Evolutionary conservation across 1,140 invertebrate genomes (phyloP).

Genomic region (Drosophila tropicalis): DNA sequence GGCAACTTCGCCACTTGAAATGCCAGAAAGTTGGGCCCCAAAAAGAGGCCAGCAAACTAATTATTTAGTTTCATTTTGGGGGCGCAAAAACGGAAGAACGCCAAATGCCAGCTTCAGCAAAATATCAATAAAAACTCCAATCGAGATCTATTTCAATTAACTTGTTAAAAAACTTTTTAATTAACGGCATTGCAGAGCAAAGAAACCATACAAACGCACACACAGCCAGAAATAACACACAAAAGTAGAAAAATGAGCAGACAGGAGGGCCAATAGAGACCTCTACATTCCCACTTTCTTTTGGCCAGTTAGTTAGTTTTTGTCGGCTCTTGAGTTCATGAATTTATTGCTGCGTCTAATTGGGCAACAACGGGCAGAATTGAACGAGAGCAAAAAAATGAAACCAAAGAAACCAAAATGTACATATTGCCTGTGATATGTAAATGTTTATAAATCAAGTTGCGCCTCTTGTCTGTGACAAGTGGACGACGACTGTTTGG

Average conservation of each 20-base stretch:
- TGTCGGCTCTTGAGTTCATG: constrained; percentile 20
- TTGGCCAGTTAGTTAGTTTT: constrained; percentile 33
- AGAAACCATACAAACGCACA: constrained; percentile 9
- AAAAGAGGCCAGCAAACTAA: constrained; percentile 80
- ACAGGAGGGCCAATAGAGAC: constrained; percentile 1
- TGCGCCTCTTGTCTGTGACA: constrained; percentile 66
- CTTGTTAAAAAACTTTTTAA: constrained; percentile 81
- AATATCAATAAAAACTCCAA: constrained; percentile 81
- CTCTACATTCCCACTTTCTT: constrained; percentile 38
- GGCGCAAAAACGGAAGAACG: constrained; percentile 41
- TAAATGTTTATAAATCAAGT: constrained; percentile 78
- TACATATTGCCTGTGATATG: constrained; percentile 49
- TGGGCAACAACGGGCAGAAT: constrained; percentile 55
- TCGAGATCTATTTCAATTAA: constrained; percentile 82
- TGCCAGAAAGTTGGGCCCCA: constrained; percentile 71
- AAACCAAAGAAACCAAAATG: constrained; percentile 1
- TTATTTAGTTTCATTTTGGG: constrained; percentile 78
- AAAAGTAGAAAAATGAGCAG: background rate
- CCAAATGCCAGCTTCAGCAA: constrained; percentile 62
- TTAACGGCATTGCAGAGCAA: constrained; percentile 72
- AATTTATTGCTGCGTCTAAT: constrained; percentile 79
- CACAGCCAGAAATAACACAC: background rate
- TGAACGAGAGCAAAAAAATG: background rate
- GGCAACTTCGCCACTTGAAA: constrained; percentile 71
- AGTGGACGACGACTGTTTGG: constrained; percentile 68